Evolutionary conservation across 2,797 vertebrate species (phyloP).

Genomic region (Hafferia zeledoni): DNA sequence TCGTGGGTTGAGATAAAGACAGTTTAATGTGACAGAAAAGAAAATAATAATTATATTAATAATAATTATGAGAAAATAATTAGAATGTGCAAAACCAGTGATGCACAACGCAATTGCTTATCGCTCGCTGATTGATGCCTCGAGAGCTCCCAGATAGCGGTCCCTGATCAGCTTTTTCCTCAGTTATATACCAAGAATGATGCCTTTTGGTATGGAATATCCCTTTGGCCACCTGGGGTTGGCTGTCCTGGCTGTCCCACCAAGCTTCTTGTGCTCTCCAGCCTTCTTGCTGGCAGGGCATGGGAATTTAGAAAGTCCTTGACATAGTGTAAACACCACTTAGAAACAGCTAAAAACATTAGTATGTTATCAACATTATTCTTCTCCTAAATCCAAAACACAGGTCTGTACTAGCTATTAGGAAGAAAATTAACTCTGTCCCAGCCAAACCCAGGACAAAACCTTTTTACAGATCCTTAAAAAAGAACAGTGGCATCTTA

Average conservation of each 20-base stretch:
- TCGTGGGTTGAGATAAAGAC: not conserved
- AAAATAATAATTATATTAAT: not conserved
- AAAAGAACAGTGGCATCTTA: not conserved
- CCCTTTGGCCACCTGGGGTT: not conserved
- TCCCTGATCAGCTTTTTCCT: not conserved
- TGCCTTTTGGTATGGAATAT: not conserved
- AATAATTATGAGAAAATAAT: not conserved
- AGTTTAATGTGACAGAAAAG: not conserved
- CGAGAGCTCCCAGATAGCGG: not conserved
- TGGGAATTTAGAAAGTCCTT: not conserved
- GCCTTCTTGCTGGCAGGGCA: not conserved
- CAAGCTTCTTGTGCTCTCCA: not conserved
- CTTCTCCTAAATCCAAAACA: not conserved
- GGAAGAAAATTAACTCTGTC: not conserved
- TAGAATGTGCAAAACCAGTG: not conserved
- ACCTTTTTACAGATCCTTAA: not conserved
- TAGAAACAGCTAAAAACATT: not conserved
- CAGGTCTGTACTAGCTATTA: not conserved
- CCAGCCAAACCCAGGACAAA: not conserved
- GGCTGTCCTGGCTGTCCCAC: not conserved
- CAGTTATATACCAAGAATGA: not conserved
- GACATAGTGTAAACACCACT: not conserved
- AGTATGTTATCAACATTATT: not conserved
- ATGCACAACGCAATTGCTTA: not conserved
- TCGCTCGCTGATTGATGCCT: too few relatives aligned